Base-by-base conservation (phyloP, 1,140 invertebrate species). In the Drosophila seguyi region DNA sequence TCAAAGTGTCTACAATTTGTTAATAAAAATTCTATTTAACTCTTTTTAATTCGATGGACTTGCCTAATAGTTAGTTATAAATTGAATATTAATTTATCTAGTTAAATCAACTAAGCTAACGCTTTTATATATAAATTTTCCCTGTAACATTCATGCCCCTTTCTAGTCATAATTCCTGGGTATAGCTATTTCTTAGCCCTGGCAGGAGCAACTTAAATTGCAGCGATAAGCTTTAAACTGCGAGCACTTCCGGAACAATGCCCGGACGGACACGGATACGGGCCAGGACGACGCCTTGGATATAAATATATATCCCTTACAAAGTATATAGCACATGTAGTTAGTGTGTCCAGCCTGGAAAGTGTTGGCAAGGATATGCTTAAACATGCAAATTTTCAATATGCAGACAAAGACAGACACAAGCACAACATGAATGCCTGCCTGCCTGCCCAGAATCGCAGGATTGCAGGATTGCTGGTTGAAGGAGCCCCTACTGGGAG, bases 351-450 rank as follows among this genome's bases (percentile, higher is more conserved):
- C 68, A 74, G 71, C 69, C 61, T 75, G 73, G 76, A 88, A 87
- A 85, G 78, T 90, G 85, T 85, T 90, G 86, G 85, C 86, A 90
- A 90, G 85, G 85, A 90, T 90, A 90, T 90, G 86, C 85, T 90
- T 90, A 90, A 88, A 90, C 85, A 90, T 90, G 85, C 85, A 90
- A 90, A 85, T 90, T 90, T 90, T 90, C 86, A 90, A 90, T 90
- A 90, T 90, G 87, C 85, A 90, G 78, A 90, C 81, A 81, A 85
- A 81, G 45, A 75, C 81, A 81, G 65, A 90, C 69, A 78, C 72
- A 42, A 36, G 41, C 62, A 65, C 58, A 80, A 71, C 85, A 85
- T 88, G 85, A 77, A 85, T 85, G 85, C 85, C 78, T 90, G 85
- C 75, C 67, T 83, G 77, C 85, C 74, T 90, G 85, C 77, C 68